These are phyloP conservation scores for Periphyllus acericola DNA, from an alignment of 2,888 invertebrate species.

Conservation along the genomic window DNA sequence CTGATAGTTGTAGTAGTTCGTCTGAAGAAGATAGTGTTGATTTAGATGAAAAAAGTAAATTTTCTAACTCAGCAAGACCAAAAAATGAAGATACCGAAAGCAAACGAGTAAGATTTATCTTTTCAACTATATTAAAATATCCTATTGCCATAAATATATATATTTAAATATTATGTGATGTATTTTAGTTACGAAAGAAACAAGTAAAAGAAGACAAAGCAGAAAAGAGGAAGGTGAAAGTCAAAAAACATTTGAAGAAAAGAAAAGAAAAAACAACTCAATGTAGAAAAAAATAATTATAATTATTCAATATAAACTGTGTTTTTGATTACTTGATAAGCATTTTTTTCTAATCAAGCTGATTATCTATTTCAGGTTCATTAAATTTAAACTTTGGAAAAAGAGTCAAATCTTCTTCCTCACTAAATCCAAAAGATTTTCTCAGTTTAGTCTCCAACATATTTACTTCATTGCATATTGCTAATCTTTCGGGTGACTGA, in stretches of 20 bases:
- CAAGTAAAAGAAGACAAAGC: conserved; percentile 88
- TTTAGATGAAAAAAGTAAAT: conserved; percentile 70
- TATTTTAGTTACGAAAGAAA: conserved; percentile 79
- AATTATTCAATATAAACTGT: not conserved
- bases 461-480: not conserved
- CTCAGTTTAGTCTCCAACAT: conserved; percentile 1
- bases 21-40: conserved; percentile 69
- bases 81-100: conserved; percentile 84
- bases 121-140: no score
- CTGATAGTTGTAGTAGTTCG: conserved; percentile 67
- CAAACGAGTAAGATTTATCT: conserved; percentile 73
- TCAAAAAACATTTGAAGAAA: conserved; percentile 94
- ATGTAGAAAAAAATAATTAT: conserved; percentile 57
- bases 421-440: conserved; percentile 17
- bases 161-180: conserved; percentile 1
- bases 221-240: conserved; percentile 87
- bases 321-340: no score
- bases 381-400: conserved; percentile 26
- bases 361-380: conserved; percentile 1
- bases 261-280: conserved; percentile 76
- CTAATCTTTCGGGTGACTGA: not conserved
- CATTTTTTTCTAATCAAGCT: not conserved
- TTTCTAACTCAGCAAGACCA: conserved; percentile 76
- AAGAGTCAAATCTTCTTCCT: not conserved
- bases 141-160: not conserved